Conservation (phyloP, 2,113 vertebrate species). For the Dasyornis broadbenti region DNA sequence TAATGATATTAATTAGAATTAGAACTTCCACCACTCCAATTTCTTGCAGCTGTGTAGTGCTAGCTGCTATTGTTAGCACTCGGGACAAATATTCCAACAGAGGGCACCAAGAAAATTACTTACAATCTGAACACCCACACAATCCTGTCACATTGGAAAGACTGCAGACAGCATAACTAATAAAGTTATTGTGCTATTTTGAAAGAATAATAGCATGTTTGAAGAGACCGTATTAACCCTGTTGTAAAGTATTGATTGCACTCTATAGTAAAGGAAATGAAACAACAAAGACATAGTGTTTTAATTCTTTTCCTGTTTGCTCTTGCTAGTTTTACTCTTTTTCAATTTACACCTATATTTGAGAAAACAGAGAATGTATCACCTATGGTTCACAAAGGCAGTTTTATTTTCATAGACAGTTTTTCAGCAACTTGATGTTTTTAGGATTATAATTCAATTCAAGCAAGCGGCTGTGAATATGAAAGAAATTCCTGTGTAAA, state of each 20-base stretch:
- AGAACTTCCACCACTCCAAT: conserved; percentile 62
- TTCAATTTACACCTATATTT: conserved; percentile 75
- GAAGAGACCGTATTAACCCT: conserved; percentile 79
- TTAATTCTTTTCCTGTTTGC: conserved; percentile 73
- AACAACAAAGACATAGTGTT: conserved; percentile 71
- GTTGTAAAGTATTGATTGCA: conserved; percentile 80
- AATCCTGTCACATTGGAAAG: conserved; percentile 68
- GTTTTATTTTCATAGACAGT: conserved; percentile 55
- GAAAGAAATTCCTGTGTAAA: conserved; percentile 2
- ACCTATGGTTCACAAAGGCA: conserved; percentile 31
- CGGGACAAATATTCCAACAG: conserved; percentile 60
- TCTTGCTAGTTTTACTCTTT: conserved; percentile 70
- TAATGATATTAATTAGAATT: conserved; percentile 78
- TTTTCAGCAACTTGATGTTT: conserved; percentile 45
- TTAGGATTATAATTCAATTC: conserved; percentile 45
- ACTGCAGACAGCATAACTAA: conserved; percentile 77
- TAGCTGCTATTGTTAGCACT: conserved; percentile 36
- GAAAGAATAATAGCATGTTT: conserved; percentile 80
- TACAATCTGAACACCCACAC: conserved; percentile 63
- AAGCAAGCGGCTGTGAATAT: background rate
- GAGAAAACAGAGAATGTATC: conserved; percentile 66
- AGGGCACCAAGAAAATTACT: conserved; percentile 69
- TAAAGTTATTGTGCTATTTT: conserved; percentile 78
- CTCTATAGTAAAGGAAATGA: conserved; percentile 74
- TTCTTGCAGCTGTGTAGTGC: conserved; percentile 62